These are phyloP conservation scores for Lottia gigantea DNA, from an alignment of 2,888 invertebrate species.

Conservation along the genomic window DNA sequence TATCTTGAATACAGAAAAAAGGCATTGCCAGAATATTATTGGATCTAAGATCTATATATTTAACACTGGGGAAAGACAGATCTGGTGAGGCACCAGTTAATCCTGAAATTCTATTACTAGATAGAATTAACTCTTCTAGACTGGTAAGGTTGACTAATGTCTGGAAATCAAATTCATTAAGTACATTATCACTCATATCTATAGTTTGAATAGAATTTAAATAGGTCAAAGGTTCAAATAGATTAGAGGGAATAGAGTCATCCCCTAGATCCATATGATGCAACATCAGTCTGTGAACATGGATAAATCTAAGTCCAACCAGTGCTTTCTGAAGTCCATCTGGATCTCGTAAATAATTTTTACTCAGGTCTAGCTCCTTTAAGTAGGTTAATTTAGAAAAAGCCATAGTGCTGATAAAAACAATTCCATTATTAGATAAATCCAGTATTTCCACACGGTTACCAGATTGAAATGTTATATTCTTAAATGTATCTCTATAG, in stretches of 20 bases:
- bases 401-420: not conserved
- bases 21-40: not conserved
- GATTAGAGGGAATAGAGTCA: not conserved
- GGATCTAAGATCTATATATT: not conserved
- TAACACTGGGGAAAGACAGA: not conserved
- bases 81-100: not conserved
- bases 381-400: not conserved
- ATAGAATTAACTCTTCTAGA: not conserved
- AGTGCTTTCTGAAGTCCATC: not conserved
- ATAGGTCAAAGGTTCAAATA: not conserved
- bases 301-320: not conserved
- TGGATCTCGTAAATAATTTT: not conserved
- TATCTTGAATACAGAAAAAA: not conserved
- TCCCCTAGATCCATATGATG: not conserved
- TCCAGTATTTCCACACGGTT: not conserved
- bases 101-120: not conserved
- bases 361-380: not conserved
- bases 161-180: not conserved
- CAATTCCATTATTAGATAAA: not conserved
- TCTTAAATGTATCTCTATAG: not conserved
- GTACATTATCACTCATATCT: not conserved
- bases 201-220: not conserved
- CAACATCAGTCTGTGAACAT: not conserved
- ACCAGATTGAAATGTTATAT: not conserved
- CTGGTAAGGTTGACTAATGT: not conserved